These are phyloP conservation scores for Morpho achilles DNA, from an alignment of 2,888 invertebrate species.

Conservation along the genomic window DNA sequence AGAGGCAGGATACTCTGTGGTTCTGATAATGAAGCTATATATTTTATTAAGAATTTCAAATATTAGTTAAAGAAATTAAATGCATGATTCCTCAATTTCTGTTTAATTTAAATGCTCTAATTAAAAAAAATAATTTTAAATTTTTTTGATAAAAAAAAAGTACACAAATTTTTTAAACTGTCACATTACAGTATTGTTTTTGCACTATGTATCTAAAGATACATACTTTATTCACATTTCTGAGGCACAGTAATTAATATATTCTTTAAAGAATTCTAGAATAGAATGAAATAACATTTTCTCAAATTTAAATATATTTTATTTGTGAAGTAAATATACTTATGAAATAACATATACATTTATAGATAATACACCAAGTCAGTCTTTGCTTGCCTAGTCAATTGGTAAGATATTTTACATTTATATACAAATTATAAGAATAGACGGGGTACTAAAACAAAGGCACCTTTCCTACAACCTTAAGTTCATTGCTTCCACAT, in stretches of 20 bases:
- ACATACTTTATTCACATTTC: no score
- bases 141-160: no score
- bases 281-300: slow-evolving; percentile 31
- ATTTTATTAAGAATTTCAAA: slow-evolving; percentile 84
- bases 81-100: no score
- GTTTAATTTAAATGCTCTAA: no score
- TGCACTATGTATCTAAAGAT: no score
- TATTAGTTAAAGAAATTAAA: slow-evolving; percentile 13
- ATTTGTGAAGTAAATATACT: slow-evolving; percentile 63
- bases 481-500: slow-evolving; percentile 34
- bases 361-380: slow-evolving; percentile 69
- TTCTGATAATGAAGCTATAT: slow-evolving; percentile 93
- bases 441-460: slow-evolving; percentile 28
- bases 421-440: slow-evolving; percentile 26
- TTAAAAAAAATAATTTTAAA: no score
- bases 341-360: slow-evolving; percentile 52
- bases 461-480: slow-evolving; percentile 43
- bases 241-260: no score
- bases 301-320: slow-evolving; percentile 48
- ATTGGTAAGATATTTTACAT: slow-evolving; percentile 59
- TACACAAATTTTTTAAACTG: no score
- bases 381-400: slow-evolving; percentile 77
- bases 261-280: slow-evolving; percentile 1
- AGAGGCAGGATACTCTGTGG: slow-evolving; percentile 88
- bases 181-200: no score